A percentile compares a stretch with the other conserved stretches of the same genome.
Evolutionary conservation across 2,797 vertebrate genomes (phyloP).

Genomic region (Halcyon chelicuti): DNA sequence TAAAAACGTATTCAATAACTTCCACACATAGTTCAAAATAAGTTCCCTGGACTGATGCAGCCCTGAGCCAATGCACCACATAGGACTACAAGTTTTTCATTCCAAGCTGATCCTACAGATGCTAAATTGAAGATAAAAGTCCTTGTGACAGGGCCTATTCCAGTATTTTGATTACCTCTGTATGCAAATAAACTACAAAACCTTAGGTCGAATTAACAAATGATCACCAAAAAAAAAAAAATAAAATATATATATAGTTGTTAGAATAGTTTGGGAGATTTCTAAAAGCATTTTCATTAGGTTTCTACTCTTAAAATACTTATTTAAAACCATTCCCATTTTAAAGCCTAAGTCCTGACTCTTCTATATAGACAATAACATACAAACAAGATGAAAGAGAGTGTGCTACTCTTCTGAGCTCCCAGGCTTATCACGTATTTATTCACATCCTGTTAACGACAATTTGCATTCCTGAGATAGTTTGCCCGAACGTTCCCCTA

Average conservation of each 20-base stretch:
- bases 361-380: neutral
- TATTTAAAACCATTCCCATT: neutral
- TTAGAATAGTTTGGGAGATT: neutral
- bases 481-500: neutral
- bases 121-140: neutral
- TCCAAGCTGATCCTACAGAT: neutral
- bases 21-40: neutral
- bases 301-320: neutral
- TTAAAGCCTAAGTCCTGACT: neutral
- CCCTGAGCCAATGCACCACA: neutral
- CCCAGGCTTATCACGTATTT: neutral
- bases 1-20: neutral
- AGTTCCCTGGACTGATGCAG: neutral
- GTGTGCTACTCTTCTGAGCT: neutral
- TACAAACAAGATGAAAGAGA: neutral
- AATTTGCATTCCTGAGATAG: neutral
- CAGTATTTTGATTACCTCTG: neutral
- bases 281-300: neutral
- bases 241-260: neutral
- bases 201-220: neutral
- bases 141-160: neutral
- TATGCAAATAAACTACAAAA: neutral
- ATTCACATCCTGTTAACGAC: neutral
- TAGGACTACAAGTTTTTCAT: neutral
- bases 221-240: neutral